phyloP scores from a whole-genome alignment of 2,113 vertebrate species.

The Rhinoptilus africanus region DNA sequence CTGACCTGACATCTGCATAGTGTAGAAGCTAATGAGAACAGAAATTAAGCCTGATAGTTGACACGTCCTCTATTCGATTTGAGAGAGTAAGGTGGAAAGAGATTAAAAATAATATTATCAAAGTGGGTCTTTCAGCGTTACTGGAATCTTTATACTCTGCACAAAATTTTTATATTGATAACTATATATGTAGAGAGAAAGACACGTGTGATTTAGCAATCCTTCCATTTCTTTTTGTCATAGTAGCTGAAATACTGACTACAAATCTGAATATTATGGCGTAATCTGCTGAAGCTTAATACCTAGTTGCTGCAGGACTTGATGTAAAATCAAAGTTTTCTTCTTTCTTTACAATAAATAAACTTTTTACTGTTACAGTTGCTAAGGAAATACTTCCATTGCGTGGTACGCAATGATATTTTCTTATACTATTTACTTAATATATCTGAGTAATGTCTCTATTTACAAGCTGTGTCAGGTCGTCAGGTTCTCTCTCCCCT shows the following conservation, averaged over 20 bases:
- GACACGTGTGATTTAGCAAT: background rate
- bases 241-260: background rate
- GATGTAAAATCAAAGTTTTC: background rate
- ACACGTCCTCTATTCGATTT: background rate
- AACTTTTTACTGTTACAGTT: background rate
- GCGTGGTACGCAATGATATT: no score
- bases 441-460: background rate
- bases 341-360: background rate
- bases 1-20: conserved; percentile 62
- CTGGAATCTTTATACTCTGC: background rate
- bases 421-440: background rate
- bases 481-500: background rate
- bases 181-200: background rate
- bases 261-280: background rate
- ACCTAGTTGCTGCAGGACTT: background rate
- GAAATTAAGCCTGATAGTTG: conserved; percentile 43
- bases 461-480: rapidly evolving
- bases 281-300: background rate
- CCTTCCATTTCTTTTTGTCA: background rate
- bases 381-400: background rate
- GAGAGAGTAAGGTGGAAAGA: background rate
- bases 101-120: conserved; percentile 15
- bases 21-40: conserved; percentile 54
- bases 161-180: background rate
- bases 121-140: background rate